Evolutionary conservation across 2,888 invertebrate genomes (phyloP).

Genomic region (Arge pagana): DNA sequence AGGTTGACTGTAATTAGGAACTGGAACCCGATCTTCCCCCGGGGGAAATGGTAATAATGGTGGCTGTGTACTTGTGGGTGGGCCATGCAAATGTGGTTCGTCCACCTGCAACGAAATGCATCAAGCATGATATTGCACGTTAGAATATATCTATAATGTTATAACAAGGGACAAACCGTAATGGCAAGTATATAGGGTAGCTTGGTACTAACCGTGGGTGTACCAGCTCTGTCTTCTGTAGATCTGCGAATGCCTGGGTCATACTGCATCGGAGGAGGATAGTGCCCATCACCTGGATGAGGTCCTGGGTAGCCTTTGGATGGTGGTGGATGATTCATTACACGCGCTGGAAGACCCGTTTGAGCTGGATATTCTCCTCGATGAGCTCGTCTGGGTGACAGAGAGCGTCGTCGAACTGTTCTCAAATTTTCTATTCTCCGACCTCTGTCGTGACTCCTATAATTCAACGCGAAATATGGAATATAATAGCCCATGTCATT

Average conservation of each 20-base stretch:
- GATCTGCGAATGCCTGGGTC: conserved; percentile 51
- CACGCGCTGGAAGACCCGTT: conserved; percentile 40
- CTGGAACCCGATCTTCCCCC: conserved; percentile 52
- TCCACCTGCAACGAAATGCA: conserved; percentile 46
- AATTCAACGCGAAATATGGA: no score
- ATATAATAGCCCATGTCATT: no score
- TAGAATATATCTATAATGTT: no score
- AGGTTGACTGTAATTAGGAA: conserved; percentile 46
- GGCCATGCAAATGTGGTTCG: conserved; percentile 52
- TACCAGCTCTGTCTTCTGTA: conserved; percentile 70
- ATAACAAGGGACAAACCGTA: no score
- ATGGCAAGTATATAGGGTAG: no score
- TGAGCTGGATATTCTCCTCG: conserved; percentile 46
- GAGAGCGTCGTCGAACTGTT: conserved; percentile 47
- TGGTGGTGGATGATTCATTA: conserved; percentile 43
- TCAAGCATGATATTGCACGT: no score
- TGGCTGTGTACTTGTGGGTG: conserved; percentile 43
- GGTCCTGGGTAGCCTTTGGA: conserved; percentile 52
- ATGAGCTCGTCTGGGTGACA: conserved; percentile 51
- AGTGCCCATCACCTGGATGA: conserved; percentile 46
- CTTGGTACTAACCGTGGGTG: conserved; percentile 66
- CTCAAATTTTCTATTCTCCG: conserved; percentile 49
- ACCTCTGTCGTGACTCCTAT: conserved; percentile 46
- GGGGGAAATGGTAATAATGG: conserved; percentile 53
- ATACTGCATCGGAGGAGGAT: conserved; percentile 51